phyloP scores from a whole-genome alignment of 2,888 invertebrate genomes.

The Rhagonycha lutea region DNA sequence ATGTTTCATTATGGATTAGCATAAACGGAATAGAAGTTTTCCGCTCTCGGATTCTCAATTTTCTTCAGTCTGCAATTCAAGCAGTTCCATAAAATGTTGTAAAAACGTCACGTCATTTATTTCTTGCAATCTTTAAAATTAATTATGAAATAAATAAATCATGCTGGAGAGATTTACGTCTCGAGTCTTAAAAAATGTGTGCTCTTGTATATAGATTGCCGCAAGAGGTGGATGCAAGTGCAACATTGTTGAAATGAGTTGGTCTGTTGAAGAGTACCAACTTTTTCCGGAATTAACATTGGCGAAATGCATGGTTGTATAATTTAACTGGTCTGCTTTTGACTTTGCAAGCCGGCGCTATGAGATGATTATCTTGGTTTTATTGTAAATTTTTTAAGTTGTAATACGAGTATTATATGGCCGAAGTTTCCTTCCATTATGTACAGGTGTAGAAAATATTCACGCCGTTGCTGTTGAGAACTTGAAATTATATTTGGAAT shows the following conservation, averaged over 20 bases:
- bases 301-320: not conserved
- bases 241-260: not conserved
- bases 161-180: not conserved
- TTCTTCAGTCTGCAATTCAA: not conserved
- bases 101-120: not conserved
- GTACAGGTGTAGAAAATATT: not conserved
- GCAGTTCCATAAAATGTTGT: not conserved
- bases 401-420: conserved; percentile 4
- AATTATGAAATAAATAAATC: not conserved
- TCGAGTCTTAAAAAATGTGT: not conserved
- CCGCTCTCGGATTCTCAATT: not conserved
- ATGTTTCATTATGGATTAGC: not conserved
- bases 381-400: not conserved
- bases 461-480: not conserved
- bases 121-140: not conserved
- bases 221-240: not conserved
- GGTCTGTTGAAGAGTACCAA: not conserved
- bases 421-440: not conserved
- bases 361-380: conserved; percentile 3
- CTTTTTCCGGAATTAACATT: not conserved
- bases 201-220: not conserved
- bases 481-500: not conserved
- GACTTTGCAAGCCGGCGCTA: not conserved
- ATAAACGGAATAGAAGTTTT: not conserved
- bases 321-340: not conserved